phyloP scores from a whole-genome alignment of 2,888 invertebrate genomes.

The Pyrochroa serraticornis region DNA sequence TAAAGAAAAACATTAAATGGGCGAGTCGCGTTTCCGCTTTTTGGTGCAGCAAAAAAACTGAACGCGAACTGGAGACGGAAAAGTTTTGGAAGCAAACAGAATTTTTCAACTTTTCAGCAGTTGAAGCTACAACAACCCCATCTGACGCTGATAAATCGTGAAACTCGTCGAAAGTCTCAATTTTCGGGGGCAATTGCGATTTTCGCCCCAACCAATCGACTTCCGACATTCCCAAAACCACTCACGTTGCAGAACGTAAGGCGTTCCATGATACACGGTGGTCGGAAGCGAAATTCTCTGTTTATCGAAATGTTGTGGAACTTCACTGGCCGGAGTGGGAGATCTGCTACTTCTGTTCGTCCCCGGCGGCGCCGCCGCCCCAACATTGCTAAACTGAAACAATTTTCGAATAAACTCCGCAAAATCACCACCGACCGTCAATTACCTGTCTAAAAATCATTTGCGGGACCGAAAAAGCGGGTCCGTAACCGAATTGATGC shows the following conservation, averaged over 20 bases:
- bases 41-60: too few relatives aligned
- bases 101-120: too few relatives aligned
- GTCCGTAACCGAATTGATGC: conserved; percentile 44
- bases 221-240: too few relatives aligned
- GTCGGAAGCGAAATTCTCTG: conserved; percentile 51
- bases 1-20: too few relatives aligned
- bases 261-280: conserved; percentile 53
- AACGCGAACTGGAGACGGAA: too few relatives aligned
- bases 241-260: conserved; percentile 54
- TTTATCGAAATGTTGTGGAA: conserved; percentile 48
- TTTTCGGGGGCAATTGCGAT: too few relatives aligned
- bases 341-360: conserved; percentile 54
- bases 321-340: conserved; percentile 55
- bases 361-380: conserved; percentile 44
- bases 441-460: conserved; percentile 53
- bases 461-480: conserved; percentile 45
- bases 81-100: too few relatives aligned
- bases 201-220: too few relatives aligned
- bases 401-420: not conserved
- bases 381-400: conserved; percentile 40
- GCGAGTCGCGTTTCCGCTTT: too few relatives aligned
- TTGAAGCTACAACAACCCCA: too few relatives aligned
- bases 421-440: conserved; percentile 9
- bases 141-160: too few relatives aligned
- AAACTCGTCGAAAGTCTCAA: too few relatives aligned